Evolutionary conservation across 37 sponge, comb jelly and placozoan genomes (phyloP).

Genomic region (Oscarella lobularis): DNA sequence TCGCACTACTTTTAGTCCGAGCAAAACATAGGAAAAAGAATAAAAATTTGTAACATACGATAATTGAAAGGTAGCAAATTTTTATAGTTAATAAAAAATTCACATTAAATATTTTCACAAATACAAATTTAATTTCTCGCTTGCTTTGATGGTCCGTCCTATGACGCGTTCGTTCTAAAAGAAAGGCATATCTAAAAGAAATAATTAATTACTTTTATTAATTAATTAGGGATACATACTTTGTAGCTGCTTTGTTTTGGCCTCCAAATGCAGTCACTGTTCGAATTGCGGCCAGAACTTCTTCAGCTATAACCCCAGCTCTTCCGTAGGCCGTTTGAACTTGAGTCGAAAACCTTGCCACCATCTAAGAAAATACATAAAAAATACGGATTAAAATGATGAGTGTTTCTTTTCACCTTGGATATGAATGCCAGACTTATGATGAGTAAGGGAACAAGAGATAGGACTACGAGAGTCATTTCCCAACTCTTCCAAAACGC

Average conservation of each 20-base stretch:
- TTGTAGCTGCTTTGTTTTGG: conserved; percentile 37
- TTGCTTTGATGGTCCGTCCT: too few relatives aligned
- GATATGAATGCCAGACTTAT: conserved; percentile 21
- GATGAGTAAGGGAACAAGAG: conserved; percentile 43
- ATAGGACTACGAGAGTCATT: conserved; percentile 59
- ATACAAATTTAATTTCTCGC: too few relatives aligned
- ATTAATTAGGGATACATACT: neutral
- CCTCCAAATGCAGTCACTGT: conserved; percentile 89
- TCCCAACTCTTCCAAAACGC: conserved; percentile 68
- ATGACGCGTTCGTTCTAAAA: conserved; percentile 21
- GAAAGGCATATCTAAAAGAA: conserved; percentile 5
- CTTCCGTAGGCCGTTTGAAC: conserved; percentile 82
- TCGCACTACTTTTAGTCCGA: too few relatives aligned
- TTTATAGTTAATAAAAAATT: too few relatives aligned
- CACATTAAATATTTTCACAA: too few relatives aligned
- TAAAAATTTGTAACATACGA: too few relatives aligned
- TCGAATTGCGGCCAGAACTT: conserved; percentile 72
- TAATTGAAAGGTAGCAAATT: too few relatives aligned
- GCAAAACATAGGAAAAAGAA: too few relatives aligned
- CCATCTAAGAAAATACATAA: conserved; percentile 20
- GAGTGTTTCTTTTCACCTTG: conserved; percentile 27
- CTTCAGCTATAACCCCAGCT: conserved; percentile 81
- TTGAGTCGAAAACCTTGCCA: conserved; percentile 31
- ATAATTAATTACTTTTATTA: neutral
- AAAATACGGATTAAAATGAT: neutral